A percentile compares a stretch with the other conserved stretches of the same genome.
phyloP scores from a whole-genome alignment of 1,140 invertebrate genomes.

The Streblospio benedicti region DNA sequence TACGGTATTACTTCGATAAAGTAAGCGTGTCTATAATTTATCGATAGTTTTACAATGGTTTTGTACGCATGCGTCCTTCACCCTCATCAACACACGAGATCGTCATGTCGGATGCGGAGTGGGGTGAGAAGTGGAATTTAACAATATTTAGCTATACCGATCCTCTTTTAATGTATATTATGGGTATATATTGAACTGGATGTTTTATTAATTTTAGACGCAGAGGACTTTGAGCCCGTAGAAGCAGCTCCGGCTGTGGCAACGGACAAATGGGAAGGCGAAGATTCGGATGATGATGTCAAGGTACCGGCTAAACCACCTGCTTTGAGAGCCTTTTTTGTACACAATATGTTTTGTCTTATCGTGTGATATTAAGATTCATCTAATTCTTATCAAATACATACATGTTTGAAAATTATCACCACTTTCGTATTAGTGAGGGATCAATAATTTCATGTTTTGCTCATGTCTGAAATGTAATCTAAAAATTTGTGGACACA shows the following conservation, averaged over 20 bases:
- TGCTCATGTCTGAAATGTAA: no score
- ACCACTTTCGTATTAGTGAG: no score
- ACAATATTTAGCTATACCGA: conserved; percentile 1
- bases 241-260: conserved; percentile 12
- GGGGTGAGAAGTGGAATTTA: conserved; percentile 23
- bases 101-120: conserved; percentile 24
- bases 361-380: no score
- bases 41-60: no score
- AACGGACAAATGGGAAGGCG: conserved; percentile 71
- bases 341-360: neutral
- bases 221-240: conserved; percentile 25
- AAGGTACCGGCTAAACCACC: conserved; percentile 55
- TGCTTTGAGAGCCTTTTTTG: neutral
- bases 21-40: no score
- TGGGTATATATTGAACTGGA: conserved; percentile 3
- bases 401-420: no score
- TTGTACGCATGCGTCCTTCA: no score
- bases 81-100: no score
- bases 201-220: conserved; percentile 15
- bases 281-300: conserved; percentile 75
- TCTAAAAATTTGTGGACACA: no score
- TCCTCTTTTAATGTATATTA: neutral
- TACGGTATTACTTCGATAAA: no score
- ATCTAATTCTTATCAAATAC: no score
- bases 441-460: no score